Percentiles rank a stretch among this genome's conserved stretches.
These are phyloP conservation scores for Falco columbarius DNA, from an alignment of 2,797 vertebrate species.

Conservation along the genomic window DNA sequence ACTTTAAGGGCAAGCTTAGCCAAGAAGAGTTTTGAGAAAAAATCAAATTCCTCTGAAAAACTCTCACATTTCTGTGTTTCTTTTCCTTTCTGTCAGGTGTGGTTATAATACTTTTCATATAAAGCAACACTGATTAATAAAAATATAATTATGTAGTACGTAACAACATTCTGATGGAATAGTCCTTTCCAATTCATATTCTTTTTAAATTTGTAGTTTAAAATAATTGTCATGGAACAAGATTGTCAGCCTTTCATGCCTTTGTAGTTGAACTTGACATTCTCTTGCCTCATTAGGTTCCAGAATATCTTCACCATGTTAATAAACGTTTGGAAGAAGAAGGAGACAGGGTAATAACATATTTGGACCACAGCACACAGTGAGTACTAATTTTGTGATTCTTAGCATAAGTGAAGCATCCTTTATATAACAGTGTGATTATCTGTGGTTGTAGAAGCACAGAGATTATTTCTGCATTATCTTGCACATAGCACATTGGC, in stretches of 20 bases:
- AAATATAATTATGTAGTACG: neutral
- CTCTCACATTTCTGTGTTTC: neutral
- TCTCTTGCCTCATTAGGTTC: conserved; percentile 72
- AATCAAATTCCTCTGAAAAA: neutral
- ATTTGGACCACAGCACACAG: conserved; percentile 84
- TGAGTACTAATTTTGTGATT: conserved; percentile 60
- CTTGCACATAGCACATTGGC: neutral
- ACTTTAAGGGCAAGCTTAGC: neutral
- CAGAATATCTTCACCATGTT: conserved; percentile 85
- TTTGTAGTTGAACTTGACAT: neutral
- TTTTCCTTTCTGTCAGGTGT: neutral
- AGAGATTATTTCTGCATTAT: neutral
- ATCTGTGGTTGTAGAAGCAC: neutral
- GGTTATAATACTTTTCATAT: neutral
- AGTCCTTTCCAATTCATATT: neutral
- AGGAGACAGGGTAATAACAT: conserved; percentile 82
- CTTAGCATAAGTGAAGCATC: neutral
- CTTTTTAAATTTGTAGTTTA: neutral
- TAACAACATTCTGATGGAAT: neutral
- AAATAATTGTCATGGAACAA: neutral
- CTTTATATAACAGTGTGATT: neutral
- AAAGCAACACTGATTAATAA: neutral
- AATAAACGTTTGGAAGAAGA: conserved; percentile 84
- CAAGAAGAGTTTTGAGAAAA: neutral
- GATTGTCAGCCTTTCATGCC: neutral